phyloP scores from a whole-genome alignment of 2,113 vertebrate species.

The Fregetta grallaria region DNA sequence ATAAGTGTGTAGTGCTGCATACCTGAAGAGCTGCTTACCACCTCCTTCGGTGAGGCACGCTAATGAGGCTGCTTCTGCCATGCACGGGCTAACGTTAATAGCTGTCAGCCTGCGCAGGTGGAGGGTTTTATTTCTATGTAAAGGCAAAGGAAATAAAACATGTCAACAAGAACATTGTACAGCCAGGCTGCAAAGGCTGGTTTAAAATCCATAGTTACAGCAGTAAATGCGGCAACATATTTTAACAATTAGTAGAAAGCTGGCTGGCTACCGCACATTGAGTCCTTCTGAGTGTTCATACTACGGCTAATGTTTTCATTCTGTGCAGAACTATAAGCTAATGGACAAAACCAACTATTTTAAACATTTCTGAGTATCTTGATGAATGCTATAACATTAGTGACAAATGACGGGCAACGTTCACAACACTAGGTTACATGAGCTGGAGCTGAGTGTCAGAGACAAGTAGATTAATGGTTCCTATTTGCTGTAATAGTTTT shows the following conservation, averaged over 20 bases:
- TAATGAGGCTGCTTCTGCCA: conserved; percentile 16
- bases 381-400: not conserved
- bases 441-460: not conserved
- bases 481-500: not conserved
- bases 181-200: not conserved
- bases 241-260: not conserved
- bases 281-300: not conserved
- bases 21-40: not conserved
- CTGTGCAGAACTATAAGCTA: not conserved
- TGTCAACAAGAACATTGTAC: not conserved
- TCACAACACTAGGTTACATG: not conserved
- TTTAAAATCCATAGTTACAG: not conserved
- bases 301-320: not conserved
- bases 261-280: not conserved
- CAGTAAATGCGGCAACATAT: not conserved
- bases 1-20: not conserved
- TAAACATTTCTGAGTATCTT: not conserved
- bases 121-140: not conserved
- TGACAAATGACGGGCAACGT: not conserved
- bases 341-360: not conserved
- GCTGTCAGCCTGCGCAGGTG: not conserved
- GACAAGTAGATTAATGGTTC: not conserved
- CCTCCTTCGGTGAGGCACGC: not conserved
- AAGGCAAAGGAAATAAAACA: not conserved
- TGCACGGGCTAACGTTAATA: not conserved